phyloP scores from a whole-genome alignment of 2,113 vertebrate genomes.

The Podiceps cristatus region DNA sequence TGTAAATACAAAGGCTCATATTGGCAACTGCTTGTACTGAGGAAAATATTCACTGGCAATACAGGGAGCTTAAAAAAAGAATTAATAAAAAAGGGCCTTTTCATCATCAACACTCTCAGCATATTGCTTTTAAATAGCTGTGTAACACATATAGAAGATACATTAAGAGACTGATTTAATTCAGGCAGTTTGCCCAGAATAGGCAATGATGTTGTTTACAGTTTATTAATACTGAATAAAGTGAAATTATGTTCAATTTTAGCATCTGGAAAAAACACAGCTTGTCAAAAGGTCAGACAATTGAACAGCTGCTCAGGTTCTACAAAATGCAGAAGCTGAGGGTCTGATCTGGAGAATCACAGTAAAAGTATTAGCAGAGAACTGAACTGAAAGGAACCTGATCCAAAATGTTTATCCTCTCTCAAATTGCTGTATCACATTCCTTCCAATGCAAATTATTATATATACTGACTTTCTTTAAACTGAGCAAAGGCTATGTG shows the following conservation, averaged over 20 bases:
- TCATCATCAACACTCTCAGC: slow-evolving; percentile 8
- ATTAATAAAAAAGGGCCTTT: slow-evolving; percentile 23
- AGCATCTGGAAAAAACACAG: slow-evolving; percentile 54
- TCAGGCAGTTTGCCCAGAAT: slow-evolving; percentile 57
- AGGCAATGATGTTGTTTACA: slow-evolving; percentile 60
- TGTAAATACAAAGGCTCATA: not conserved
- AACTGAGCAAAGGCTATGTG: not conserved
- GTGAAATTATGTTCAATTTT: slow-evolving; percentile 67
- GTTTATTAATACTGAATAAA: slow-evolving; percentile 73
- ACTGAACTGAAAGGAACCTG: not conserved
- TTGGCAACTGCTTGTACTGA: not conserved
- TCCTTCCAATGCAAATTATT: slow-evolving; percentile 37
- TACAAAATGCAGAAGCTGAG: slow-evolving; percentile 7
- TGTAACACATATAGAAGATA: slow-evolving; percentile 39
- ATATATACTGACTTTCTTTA: not conserved
- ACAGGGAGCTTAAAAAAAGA: slow-evolving; percentile 36
- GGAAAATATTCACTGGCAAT: slow-evolving; percentile 21
- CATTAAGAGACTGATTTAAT: slow-evolving; percentile 68
- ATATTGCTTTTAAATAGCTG: slow-evolving; percentile 62
- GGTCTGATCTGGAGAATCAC: not conserved
- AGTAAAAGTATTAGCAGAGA: not conserved
- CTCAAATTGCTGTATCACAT: slow-evolving; percentile 6
- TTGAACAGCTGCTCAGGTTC: slow-evolving; percentile 32
- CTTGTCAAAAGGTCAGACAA: slow-evolving; percentile 62
- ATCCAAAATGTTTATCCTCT: not conserved